Evolutionary conservation across 1,140 invertebrate species (phyloP).

Genomic region (Vanessa tameamea): DNA sequence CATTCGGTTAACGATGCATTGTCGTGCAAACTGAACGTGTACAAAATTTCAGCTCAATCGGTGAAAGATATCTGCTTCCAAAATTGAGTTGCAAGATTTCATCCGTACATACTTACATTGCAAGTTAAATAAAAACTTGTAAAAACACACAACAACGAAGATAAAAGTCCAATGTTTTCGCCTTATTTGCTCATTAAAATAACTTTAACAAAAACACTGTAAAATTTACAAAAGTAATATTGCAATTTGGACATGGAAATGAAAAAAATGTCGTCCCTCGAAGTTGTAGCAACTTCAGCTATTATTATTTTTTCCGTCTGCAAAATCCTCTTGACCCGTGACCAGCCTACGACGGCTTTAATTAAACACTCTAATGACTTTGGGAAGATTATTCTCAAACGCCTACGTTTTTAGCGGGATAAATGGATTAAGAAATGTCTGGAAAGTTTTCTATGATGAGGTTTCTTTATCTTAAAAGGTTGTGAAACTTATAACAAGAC

Average conservation of each 20-base stretch:
- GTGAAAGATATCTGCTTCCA: no score
- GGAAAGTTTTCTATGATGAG: constrained; percentile 52
- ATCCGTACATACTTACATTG: no score
- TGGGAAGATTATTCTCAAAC: constrained; percentile 47
- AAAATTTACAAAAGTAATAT: neutral
- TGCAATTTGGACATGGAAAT: constrained; percentile 2
- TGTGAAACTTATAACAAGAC: neutral
- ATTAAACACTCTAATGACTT: constrained; percentile 73
- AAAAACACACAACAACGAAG: no score
- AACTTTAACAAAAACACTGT: neutral
- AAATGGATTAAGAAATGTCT: constrained; percentile 63
- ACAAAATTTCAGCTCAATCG: no score
- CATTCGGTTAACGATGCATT: no score
- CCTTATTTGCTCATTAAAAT: neutral
- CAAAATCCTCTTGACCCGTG: constrained; percentile 49
- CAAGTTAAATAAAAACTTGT: no score
- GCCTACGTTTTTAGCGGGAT: constrained; percentile 55
- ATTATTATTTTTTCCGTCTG: constrained; percentile 67
- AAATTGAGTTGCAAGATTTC: no score
- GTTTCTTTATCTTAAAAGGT: constrained; percentile 29
- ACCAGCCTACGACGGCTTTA: constrained; percentile 60
- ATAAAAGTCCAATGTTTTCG: neutral
- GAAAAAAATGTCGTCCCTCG: neutral
- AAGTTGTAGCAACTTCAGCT: constrained; percentile 22
- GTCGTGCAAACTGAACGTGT: no score